These are phyloP conservation scores for Siniperca knerii DNA, from an alignment of 2,113 vertebrate genomes.

Conservation along the genomic window DNA sequence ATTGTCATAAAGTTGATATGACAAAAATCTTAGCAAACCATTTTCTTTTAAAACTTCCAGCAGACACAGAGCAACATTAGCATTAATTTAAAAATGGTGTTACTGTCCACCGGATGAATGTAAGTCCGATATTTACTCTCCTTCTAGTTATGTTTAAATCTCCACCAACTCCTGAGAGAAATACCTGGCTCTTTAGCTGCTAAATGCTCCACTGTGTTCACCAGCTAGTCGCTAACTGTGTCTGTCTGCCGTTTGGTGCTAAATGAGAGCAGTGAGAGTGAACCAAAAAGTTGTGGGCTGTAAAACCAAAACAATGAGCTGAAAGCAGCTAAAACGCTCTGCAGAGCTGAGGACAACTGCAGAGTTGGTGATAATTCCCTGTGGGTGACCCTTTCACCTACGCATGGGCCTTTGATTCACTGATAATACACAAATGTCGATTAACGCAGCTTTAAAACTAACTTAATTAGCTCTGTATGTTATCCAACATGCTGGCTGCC, in stretches of 20 bases:
- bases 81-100: not conserved
- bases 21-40: not conserved
- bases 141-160: not conserved
- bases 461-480: not conserved
- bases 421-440: not conserved
- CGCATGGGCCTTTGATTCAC: not conserved
- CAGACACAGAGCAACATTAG: not conserved
- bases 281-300: too few species aligned
- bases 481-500: conserved; percentile 1
- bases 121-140: not conserved
- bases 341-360: not conserved
- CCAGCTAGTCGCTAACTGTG: not conserved
- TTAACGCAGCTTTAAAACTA: not conserved
- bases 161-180: not conserved
- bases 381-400: not conserved
- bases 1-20: not conserved
- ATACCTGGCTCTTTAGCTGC: not conserved
- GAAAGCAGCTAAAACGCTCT: not conserved
- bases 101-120: not conserved
- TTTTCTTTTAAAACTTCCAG: not conserved
- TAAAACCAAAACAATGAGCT: not conserved
- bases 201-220: not conserved
- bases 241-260: not conserved
- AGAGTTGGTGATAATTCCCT: not conserved
- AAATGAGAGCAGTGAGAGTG: too few species aligned